Evolutionary conservation across 2,888 invertebrate species (phyloP), one percentile per base, ranked within the genome.

Genomic region (Dendrolimus pini): DNA sequence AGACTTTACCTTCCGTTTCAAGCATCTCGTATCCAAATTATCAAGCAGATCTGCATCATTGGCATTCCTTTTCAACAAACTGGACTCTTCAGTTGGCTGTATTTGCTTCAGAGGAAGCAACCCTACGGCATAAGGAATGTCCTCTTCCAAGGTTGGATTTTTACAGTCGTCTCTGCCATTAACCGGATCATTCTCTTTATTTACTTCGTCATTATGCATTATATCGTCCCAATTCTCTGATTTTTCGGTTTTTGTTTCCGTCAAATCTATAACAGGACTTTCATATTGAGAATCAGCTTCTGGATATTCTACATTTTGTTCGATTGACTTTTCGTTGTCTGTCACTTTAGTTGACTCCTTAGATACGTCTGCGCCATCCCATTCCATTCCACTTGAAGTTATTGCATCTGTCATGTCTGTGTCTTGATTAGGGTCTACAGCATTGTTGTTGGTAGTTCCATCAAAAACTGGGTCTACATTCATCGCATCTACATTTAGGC

Each of bases 41-140:
- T 83, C 75, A 59, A 81, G 67, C 41, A 75, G 67, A 62, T 79
- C 78, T 10, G 68, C 60, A 59, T 82, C 80, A 53, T 70, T 65
- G 1, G 77, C 67, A 54, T 68, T 83, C 56, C 85, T 77, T 69
- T 89, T 89, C 52, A 80, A 66, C 57, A 78, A 62, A 68, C 69
- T 72, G 6, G 63, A 68, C 12, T 83, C 78, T 59, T 84, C 85
- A 7, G 65, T 62, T 1, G 71, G 58, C 55, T 79, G 79, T 0
- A 74, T 65, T 58, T 83, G 81, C 65, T 87, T 89, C 14, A 86
- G 66, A 7, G 90, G 89, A 41, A 86, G 77, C 57, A 89, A 67
- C 1, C 89, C 89, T 9, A 90, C 89, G n/a, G 90, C 89, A 64
- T 75, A 89, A 0, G 90, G 90, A 61, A 90, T 88, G 59, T 88